Evolutionary conservation across 2,888 invertebrate species (phyloP), one percentile per base, ranked within the genome.

Genomic region (Papilio elwesi): DNA sequence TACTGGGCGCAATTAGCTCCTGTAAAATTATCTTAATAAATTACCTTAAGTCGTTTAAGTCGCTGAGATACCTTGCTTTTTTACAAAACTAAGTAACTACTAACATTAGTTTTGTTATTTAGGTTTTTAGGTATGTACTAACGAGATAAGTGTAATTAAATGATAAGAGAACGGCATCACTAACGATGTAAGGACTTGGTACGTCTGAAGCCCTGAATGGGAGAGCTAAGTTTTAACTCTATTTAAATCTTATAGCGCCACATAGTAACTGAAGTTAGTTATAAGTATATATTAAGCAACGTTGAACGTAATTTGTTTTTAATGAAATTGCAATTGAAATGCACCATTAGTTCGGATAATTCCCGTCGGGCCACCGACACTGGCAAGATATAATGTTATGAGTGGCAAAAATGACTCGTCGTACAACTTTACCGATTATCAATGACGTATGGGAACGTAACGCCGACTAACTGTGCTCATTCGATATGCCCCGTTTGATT

Each of bases 361-460:
- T 71, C 51, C 66, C 53, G 15, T 15, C 47, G 71, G 47, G 51
- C n/a, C 78, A 78, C 79, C 79, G 78, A 76, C 78, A 78, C 76
- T 72, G 76, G 77, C 70, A 77, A 88, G 86, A 89, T 87, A 85
- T 87, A 87, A 82, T 80, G 85, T 87, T 84, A 86, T 83, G 83
- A 83, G 80, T 85, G 84, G 83, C 86, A 87, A 87, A 88, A 90
- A 90, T 88, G 87, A 87, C 87, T 85, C 80, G 84, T 76, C 80
- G 75, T 78, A 81, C 85, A 81, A 81, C 77, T 85, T 82, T 74
- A 75, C 65, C 78, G 81, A 83, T 80, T 78, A 71, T 74, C 80
- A 78, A 86, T 87, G 88, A 87, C 78, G 81, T 81, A 88, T 84
- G 76, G 76, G 72, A 71, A 66, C 70, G 78, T 72, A 77, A 73